Evolutionary conservation across 2,888 invertebrate genomes (phyloP).

Genomic region (Halictus quadricinctus): DNA sequence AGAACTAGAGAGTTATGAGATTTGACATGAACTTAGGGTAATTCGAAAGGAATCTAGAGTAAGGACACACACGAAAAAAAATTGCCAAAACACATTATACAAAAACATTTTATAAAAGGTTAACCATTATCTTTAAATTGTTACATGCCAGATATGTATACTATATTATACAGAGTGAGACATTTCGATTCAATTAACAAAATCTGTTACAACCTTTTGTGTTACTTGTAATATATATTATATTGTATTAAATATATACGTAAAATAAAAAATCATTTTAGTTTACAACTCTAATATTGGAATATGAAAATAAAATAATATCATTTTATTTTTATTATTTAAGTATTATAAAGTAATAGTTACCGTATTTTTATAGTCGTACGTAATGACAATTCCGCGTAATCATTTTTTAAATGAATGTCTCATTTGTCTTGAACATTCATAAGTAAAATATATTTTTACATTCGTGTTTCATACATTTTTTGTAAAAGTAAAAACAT

Average conservation of each 20-base stretch:
- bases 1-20: slow-evolving; percentile 41
- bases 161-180: slow-evolving; percentile 55
- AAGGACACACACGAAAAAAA: slow-evolving; percentile 52
- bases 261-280: slow-evolving; percentile 11
- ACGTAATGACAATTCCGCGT: slow-evolving; percentile 6
- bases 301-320: slow-evolving; percentile 5
- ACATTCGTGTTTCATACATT: slow-evolving; percentile 4
- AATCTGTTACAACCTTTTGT: slow-evolving; percentile 30
- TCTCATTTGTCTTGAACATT: slow-evolving; percentile 11
- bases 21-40: slow-evolving; percentile 45
- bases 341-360: slow-evolving; percentile 10
- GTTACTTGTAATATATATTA: slow-evolving; percentile 21
- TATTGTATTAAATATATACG: slow-evolving; percentile 4
- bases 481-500: slow-evolving; percentile 29
- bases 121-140: slow-evolving; percentile 40
- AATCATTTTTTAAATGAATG: not conserved
- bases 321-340: slow-evolving; percentile 7
- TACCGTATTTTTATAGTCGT: not conserved
- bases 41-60: slow-evolving; percentile 49
- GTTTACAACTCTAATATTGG: slow-evolving; percentile 2
- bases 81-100: slow-evolving; percentile 54
- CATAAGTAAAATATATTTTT: slow-evolving; percentile 13
- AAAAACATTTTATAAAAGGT: slow-evolving; percentile 43
- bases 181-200: slow-evolving; percentile 39
- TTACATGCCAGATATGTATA: slow-evolving; percentile 54